Percentiles rank a stretch among this genome's conserved stretches.
Conservation (phyloP, 2,888 invertebrate genomes). For the Acholoe squamosa region DNA sequence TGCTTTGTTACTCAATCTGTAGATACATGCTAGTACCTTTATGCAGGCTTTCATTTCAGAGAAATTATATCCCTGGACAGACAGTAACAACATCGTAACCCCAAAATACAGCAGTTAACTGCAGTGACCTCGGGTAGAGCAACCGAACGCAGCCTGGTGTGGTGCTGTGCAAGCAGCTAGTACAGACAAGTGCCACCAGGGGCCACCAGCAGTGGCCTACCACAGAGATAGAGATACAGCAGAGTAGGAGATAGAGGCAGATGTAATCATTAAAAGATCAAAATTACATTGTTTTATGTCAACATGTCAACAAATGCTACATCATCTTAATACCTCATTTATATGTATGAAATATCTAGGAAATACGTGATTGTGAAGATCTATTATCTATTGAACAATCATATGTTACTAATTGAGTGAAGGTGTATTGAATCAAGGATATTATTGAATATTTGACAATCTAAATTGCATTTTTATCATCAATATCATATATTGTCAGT, state of each 20-base stretch:
- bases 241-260: no score
- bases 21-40: no score
- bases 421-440: no score
- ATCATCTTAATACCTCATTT: background rate
- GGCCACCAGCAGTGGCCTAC: background rate
- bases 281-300: background rate
- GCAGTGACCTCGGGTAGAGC: background rate
- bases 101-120: no score
- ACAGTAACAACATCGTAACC: no score
- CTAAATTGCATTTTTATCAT: background rate
- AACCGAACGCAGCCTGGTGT: background rate
- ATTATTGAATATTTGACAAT: no score
- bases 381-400: background rate
- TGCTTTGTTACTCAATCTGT: no score
- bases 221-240: no score
- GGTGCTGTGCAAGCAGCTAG: slow-evolving; percentile 1
- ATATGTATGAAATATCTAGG: background rate
- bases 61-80: no score
- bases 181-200: background rate
- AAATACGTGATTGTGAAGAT: background rate
- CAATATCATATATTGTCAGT: background rate
- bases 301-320: slow-evolving; percentile 26
- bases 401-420: no score
- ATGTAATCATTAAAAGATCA: no score
- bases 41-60: no score